Evolutionary conservation across 2,888 invertebrate species (phyloP).

Genomic region (Nymphalis urticae): DNA sequence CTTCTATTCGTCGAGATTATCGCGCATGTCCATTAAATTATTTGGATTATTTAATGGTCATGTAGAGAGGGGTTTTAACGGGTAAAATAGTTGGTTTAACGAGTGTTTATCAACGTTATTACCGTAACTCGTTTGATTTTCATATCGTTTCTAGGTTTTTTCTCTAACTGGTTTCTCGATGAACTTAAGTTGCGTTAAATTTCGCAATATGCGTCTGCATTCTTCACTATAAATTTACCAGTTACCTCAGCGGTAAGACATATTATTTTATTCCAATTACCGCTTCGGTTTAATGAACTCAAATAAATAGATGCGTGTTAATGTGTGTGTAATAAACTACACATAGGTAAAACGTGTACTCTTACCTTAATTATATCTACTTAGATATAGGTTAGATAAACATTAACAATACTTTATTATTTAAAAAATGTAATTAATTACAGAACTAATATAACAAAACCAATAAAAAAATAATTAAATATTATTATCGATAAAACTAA

Average conservation of each 20-base stretch:
- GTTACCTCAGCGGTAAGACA: slow-evolving; percentile 23
- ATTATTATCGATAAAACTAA: slow-evolving; percentile 23
- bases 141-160: slow-evolving; percentile 46
- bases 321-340: too few relatives aligned
- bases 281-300: slow-evolving; percentile 11
- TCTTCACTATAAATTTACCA: slow-evolving; percentile 49
- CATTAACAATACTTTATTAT: too few relatives aligned
- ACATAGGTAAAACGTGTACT: too few relatives aligned
- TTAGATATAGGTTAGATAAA: too few relatives aligned
- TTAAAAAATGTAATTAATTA: too few relatives aligned
- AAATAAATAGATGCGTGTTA: neutral
- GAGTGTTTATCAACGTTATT: slow-evolving; percentile 36
- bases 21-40: slow-evolving; percentile 58
- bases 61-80: slow-evolving; percentile 29
- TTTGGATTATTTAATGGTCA: slow-evolving; percentile 24
- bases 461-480: slow-evolving; percentile 20
- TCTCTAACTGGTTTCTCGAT: slow-evolving; percentile 47
- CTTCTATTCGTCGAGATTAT: slow-evolving; percentile 62
- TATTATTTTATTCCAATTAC: slow-evolving; percentile 13
- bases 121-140: slow-evolving; percentile 43
- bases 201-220: slow-evolving; percentile 50
- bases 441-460: too few relatives aligned
- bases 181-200: slow-evolving; percentile 44
- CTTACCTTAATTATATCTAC: too few relatives aligned
- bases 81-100: slow-evolving; percentile 30